Conservation (phyloP, 2,797 vertebrate genomes). For the Amphiprion clarkii region DNA sequence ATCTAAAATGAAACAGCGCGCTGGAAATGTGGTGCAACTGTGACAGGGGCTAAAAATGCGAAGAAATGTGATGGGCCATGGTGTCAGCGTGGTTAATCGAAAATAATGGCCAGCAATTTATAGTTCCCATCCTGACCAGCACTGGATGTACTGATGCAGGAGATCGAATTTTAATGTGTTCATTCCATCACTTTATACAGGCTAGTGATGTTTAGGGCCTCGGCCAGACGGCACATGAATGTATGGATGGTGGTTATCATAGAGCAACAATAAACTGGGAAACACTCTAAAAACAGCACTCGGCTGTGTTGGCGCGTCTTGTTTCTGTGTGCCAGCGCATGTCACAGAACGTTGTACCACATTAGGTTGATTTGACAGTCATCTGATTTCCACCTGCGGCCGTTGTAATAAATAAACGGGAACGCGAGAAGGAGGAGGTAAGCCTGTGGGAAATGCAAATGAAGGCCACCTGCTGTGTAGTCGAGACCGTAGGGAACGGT, state of each 20-base stretch:
- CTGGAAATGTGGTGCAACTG: conserved; percentile 66
- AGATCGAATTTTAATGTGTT: conserved; percentile 84
- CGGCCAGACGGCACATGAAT: conserved; percentile 70
- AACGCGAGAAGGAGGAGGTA: conserved; percentile 24
- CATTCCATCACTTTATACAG: conserved; percentile 79
- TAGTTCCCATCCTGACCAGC: conserved; percentile 74
- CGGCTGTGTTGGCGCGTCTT: conserved; percentile 8
- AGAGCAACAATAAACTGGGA: conserved; percentile 61
- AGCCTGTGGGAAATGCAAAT: conserved; percentile 72
- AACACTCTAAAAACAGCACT: conserved; percentile 42
- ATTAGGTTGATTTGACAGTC: conserved; percentile 54
- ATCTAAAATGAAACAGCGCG: conserved; percentile 73
- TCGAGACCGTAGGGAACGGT: conserved; percentile 47
- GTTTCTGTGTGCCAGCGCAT: neutral
- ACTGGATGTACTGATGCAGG: conserved; percentile 80
- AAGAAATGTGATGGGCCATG: conserved; percentile 70
- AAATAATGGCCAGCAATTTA: conserved; percentile 85
- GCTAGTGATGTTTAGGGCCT: conserved; percentile 73
- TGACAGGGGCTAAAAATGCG: conserved; percentile 70
- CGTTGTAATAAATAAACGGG: conserved; percentile 60
- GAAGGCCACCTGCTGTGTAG: conserved; percentile 63
- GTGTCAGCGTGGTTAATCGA: conserved; percentile 81
- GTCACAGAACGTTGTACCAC: conserved; percentile 38
- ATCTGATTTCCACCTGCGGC: conserved; percentile 64
- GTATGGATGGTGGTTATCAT: conserved; percentile 72